Evolutionary conservation across 2,113 vertebrate species (phyloP).

Genomic region (Syrrhaptes paradoxus): DNA sequence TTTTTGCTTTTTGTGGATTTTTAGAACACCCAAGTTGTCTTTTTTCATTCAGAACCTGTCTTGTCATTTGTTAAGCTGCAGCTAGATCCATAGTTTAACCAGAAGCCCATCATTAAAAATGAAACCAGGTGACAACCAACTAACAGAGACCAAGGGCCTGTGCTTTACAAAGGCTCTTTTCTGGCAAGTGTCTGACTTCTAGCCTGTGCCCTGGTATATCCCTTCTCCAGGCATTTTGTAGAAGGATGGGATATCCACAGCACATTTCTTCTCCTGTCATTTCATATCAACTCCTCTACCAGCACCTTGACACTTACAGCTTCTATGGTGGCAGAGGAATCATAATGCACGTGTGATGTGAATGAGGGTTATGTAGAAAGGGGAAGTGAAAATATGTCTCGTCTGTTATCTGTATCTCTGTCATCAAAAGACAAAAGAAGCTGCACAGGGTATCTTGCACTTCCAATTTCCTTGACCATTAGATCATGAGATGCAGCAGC

Average conservation of each 20-base stretch:
- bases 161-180: not conserved
- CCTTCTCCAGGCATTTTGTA: not conserved
- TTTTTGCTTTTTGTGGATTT: not conserved
- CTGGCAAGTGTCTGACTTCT: not conserved
- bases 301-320: not conserved
- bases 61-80: not conserved
- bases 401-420: not conserved
- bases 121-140: not conserved
- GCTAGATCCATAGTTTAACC: not conserved
- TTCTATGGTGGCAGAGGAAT: not conserved
- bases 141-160: not conserved
- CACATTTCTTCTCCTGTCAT: not conserved
- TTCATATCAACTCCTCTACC: not conserved
- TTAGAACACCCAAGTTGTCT: not conserved
- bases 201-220: not conserved
- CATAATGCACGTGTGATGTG: not conserved
- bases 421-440: not conserved
- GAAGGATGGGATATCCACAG: not conserved
- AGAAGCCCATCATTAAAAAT: not conserved
- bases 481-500: not conserved
- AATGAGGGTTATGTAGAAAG: not conserved
- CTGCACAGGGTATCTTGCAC: fast-evolving
- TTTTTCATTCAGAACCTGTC: not conserved
- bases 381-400: not conserved
- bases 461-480: not conserved